A percentile compares a stretch with the other conserved stretches of the same genome.
Conservation (phyloP, 1,140 invertebrate species). For the Brachionus calyciflorus region DNA sequence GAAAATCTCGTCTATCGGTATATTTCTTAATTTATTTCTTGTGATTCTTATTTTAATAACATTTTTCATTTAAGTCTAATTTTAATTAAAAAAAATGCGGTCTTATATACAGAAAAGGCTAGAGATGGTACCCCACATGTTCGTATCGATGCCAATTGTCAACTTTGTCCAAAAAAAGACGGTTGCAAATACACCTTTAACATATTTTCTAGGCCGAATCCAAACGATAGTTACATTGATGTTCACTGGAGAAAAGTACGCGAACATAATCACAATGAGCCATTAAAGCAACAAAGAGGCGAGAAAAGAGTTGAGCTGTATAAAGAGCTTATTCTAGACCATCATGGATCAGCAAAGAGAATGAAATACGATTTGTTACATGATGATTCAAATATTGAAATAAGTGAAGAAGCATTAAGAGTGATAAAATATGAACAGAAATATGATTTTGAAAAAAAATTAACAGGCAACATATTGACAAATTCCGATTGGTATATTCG, state of each 20-base stretch:
- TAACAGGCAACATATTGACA: background rate
- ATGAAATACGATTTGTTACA: constrained; percentile 29
- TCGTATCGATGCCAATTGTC: constrained; percentile 22
- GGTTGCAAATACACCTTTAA: constrained; percentile 31
- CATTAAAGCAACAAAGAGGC: constrained; percentile 17
- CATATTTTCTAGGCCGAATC: background rate
- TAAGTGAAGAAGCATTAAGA: constrained; percentile 2
- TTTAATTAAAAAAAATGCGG: constrained; percentile 35
- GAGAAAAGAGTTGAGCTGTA: constrained; percentile 6
- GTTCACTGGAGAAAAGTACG: background rate
- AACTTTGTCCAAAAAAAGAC: constrained; percentile 13
- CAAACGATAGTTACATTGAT: constrained; percentile 22
- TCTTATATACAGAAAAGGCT: constrained; percentile 23
- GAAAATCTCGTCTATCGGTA: constrained; percentile 19
- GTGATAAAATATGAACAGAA: constrained; percentile 3
- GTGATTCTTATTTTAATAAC: background rate
- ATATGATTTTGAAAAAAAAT: constrained; percentile 32
- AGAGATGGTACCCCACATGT: constrained; percentile 14
- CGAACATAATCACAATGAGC: constrained; percentile 5
- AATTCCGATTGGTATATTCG: constrained; percentile 25
- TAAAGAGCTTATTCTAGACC: background rate
- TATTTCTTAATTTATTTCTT: background rate
- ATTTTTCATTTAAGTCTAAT: constrained; percentile 4
- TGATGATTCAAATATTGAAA: constrained; percentile 9
- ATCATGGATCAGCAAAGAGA: constrained; percentile 27